Base-by-base conservation (phyloP, 2,888 invertebrate genomes). In the Matsumyia berberina region DNA sequence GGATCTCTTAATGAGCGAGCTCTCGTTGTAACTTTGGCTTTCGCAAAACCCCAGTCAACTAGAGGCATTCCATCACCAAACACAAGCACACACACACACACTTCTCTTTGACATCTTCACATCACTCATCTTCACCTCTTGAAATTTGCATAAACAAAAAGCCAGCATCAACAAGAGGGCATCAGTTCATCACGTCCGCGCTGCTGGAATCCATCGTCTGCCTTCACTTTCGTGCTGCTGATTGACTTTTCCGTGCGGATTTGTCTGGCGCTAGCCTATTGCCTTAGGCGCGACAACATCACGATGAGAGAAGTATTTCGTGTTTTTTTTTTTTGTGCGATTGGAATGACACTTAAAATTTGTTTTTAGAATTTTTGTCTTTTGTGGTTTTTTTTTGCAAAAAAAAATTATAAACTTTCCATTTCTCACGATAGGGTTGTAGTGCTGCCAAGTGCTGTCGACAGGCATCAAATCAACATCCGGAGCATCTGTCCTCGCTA, bases 181-280 rank as follows among this genome's bases (percentile, higher is more conserved):
- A 55, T 55, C 33, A 29, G 58, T 19, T 58, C 12, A 58, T 24
- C 24, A 39, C 51, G 51, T 31, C 44, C 31, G 24, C 69, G n/a
- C 62, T 29, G 66, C 55, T 74, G 74, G 74, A 76, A 60, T 74
- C 57, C 24, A 35, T 46, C 24, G 35, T 46, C 69, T 60, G 55
- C 46, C 70, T 64, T 74, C 70, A 55, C 69, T 67, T 64, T 70
- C 62, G 8, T 46, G 55, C 46, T 17, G 57, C 33, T 74, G 83
- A 85, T 85, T 85, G 83, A 85, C 64, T 85, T 74, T 74, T 85
- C 74, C 76, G 51, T 81, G 57, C 46, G 62, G 76, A 81, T 76
- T 72, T 58, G 78, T 80, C 69, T 85, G 85, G 85, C 85, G 85
- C 85, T 85, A 76, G 62, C 57, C 57, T 17, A 60, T 69, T 49